A percentile compares a stretch with the other conserved stretches of the same genome.
phyloP scores from a whole-genome alignment of 1,140 invertebrate species.

The Cherax quadricarinatus region DNA sequence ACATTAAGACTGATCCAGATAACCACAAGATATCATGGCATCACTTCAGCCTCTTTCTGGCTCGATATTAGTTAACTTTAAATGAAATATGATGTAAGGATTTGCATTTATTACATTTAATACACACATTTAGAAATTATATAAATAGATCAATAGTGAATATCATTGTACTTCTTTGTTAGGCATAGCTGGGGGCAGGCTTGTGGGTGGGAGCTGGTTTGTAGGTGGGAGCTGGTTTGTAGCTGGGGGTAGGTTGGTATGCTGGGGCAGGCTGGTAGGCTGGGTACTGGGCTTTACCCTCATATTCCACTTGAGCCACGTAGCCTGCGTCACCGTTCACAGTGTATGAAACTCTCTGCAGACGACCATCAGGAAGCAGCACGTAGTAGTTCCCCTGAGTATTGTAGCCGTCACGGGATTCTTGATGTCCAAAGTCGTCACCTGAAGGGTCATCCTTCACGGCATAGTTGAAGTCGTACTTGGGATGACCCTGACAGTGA shows the following conservation, averaged over 20 bases:
- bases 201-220: too few relatives aligned
- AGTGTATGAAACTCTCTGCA: conserved; percentile 80
- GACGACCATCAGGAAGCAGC: conserved; percentile 84
- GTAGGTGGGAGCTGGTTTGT: too few relatives aligned
- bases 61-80: too few relatives aligned
- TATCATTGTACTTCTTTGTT: too few relatives aligned
- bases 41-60: too few relatives aligned
- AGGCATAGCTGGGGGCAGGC: too few relatives aligned
- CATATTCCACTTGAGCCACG: conserved; percentile 74
- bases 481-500: conserved; percentile 76
- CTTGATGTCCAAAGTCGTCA: conserved; percentile 88
- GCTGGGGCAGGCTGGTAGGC: background rate
- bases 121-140: too few relatives aligned
- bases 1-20: too few relatives aligned
- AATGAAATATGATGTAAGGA: too few relatives aligned
- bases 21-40: too few relatives aligned
- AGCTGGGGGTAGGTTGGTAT: background rate
- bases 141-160: too few relatives aligned
- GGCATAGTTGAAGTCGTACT: conserved; percentile 90
- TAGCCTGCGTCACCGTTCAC: conserved; percentile 80
- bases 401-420: conserved; percentile 87
- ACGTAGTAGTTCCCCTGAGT: conserved; percentile 90
- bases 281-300: conserved; percentile 46
- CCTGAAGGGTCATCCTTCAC: conserved; percentile 86
- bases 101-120: too few relatives aligned